Percentiles rank a stretch among this genome's conserved stretches.
Evolutionary conservation across 2,113 vertebrate species (phyloP).

Genomic region (Rafetus swinhoei): DNA sequence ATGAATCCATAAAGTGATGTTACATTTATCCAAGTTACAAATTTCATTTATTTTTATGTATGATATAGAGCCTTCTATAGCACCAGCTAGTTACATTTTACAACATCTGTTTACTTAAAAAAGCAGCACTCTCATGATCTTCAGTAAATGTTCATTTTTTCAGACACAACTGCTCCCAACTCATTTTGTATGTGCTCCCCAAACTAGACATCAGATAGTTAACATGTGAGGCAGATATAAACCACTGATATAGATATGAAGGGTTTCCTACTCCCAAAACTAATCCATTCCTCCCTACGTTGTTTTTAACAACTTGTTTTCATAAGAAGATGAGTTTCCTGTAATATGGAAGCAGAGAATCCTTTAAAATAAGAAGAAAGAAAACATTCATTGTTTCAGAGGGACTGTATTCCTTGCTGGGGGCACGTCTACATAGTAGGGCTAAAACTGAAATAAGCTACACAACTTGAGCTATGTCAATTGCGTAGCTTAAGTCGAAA

Average conservation of each 20-base stretch:
- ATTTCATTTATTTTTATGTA: too few relatives aligned
- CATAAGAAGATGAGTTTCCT: not conserved
- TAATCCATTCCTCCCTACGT: not conserved
- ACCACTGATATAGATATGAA: not conserved
- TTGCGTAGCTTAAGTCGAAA: too few relatives aligned
- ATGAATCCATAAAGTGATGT: too few relatives aligned
- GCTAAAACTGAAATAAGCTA: too few relatives aligned
- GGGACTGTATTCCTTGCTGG: not conserved
- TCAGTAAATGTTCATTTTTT: too few relatives aligned
- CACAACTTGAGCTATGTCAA: too few relatives aligned
- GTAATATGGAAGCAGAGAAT: not conserved
- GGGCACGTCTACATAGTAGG: too few relatives aligned
- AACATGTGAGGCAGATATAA: not conserved
- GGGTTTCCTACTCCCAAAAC: not conserved
- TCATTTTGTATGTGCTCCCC: not conserved
- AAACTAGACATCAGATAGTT: not conserved
- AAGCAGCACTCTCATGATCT: too few relatives aligned
- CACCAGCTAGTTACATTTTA: too few relatives aligned
- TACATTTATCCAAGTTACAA: too few relatives aligned
- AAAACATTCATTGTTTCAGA: not conserved
- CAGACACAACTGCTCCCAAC: not conserved
- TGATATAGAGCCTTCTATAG: too few relatives aligned
- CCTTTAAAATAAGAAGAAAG: not conserved
- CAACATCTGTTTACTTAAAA: too few relatives aligned
- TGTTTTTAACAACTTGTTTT: not conserved